These are phyloP conservation scores for Cryptus armator DNA, from an alignment of 2,888 invertebrate genomes.

Conservation along the genomic window DNA sequence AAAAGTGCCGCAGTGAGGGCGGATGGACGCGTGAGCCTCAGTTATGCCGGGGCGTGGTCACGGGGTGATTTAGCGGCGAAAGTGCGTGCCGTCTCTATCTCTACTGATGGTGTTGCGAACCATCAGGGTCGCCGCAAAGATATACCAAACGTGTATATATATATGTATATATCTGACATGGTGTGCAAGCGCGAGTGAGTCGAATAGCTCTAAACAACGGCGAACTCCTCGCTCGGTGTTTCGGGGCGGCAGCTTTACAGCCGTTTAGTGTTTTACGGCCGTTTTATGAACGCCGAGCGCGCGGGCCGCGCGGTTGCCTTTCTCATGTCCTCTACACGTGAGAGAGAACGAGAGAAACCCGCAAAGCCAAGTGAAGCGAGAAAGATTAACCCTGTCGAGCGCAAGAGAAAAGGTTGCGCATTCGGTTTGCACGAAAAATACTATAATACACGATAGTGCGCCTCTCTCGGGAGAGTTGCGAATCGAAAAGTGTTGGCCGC, in stretches of 20 bases:
- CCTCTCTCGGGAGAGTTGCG: constrained; percentile 17
- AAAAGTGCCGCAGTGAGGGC: constrained; percentile 49
- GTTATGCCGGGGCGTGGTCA: constrained; percentile 79
- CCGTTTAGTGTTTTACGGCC: constrained; percentile 85
- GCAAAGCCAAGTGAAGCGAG: neutral
- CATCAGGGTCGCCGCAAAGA: constrained; percentile 68
- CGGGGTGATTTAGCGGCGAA: constrained; percentile 82
- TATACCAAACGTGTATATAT: constrained; percentile 56
- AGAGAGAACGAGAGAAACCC: constrained; percentile 56
- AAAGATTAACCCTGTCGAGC: neutral
- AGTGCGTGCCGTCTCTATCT: constrained; percentile 82
- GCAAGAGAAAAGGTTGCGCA: constrained; percentile 27
- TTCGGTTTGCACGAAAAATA: constrained; percentile 15
- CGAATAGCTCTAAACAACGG: constrained; percentile 74
- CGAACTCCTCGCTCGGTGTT: constrained; percentile 73
- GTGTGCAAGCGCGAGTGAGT: constrained; percentile 35
- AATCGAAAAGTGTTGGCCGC: constrained; percentile 26
- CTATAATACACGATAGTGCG: constrained; percentile 16
- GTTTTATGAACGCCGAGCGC: constrained; percentile 83
- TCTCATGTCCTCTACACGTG: constrained; percentile 52
- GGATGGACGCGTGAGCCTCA: constrained; percentile 60
- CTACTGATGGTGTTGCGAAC: constrained; percentile 68
- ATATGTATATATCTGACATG: constrained; percentile 2
- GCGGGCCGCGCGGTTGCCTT: constrained; percentile 69
- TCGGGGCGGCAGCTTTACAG: constrained; percentile 85